Conservation (phyloP, 2,113 vertebrate species). For the Xenopus borealis region DNA sequence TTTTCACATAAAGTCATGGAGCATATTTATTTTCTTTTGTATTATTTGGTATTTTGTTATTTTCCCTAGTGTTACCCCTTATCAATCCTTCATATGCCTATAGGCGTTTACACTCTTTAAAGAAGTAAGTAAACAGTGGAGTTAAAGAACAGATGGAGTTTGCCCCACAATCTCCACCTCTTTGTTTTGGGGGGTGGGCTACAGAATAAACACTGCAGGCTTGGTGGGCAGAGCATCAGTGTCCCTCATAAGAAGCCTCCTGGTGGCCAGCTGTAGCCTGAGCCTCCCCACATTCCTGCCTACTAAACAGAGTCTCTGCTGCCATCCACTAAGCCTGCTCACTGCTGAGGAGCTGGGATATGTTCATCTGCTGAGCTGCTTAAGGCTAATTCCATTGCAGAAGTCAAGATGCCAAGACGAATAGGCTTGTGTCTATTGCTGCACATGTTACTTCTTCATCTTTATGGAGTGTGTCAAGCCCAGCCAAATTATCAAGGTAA, state of each 20-base stretch:
- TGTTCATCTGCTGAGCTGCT: background rate
- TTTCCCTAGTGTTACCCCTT: too few relatives aligned
- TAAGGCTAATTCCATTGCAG: background rate
- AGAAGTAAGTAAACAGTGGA: constrained; percentile 14
- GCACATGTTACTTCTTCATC: constrained; percentile 68
- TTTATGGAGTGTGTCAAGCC: constrained; percentile 54
- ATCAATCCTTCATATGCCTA: too few relatives aligned
- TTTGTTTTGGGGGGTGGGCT: constrained; percentile 10
- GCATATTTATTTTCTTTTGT: too few relatives aligned
- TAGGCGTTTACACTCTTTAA: constrained; percentile 17
- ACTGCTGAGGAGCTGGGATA: constrained; percentile 7
- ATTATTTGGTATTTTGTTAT: too few relatives aligned
- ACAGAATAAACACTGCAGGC: constrained; percentile 40
- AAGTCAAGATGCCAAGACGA: constrained; percentile 56
- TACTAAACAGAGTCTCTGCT: constrained; percentile 14
- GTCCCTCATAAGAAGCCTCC: constrained; percentile 22
- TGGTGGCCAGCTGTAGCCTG: constrained; percentile 5
- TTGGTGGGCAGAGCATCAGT: background rate
- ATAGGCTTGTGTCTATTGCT: constrained; percentile 58
- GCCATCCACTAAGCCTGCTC: constrained; percentile 8
- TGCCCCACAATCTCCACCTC: constrained; percentile 19
- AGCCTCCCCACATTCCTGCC: background rate
- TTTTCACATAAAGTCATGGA: too few relatives aligned
- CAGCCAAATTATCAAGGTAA: constrained; percentile 53
- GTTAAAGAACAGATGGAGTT: constrained; percentile 24